A percentile compares a stretch with the other conserved stretches of the same genome.
phyloP scores from a whole-genome alignment of 2,113 vertebrate genomes.

The Peromyscus leucopus region DNA sequence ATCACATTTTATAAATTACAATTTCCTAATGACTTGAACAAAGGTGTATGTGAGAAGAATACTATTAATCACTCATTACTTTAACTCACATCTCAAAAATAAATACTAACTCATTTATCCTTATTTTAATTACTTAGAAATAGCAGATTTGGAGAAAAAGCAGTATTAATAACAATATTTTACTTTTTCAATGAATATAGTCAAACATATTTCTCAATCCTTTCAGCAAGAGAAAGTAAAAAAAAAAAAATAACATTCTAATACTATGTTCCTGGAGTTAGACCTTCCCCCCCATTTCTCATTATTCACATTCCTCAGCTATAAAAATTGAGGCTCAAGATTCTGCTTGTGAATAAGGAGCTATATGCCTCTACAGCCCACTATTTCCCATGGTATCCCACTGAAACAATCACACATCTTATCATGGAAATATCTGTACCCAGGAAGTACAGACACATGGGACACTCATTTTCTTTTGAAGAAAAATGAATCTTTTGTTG shows the following conservation, averaged over 20 bases:
- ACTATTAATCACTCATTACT: not conserved
- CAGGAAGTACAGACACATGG: not conserved
- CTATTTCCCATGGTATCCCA: not conserved
- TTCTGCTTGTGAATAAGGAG: not conserved
- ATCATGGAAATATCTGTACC: not conserved
- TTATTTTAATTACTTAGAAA: not conserved
- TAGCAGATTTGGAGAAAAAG: not conserved
- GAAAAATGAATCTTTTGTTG: not conserved
- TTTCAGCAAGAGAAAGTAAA: not conserved
- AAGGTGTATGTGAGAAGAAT: not conserved
- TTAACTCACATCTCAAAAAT: not conserved
- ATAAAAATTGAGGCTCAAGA: not conserved
- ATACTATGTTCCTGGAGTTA: not conserved
- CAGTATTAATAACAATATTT: not conserved
- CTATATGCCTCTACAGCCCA: not conserved
- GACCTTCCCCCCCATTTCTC: not conserved
- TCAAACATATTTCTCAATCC: not conserved
- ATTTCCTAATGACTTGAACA: not conserved
- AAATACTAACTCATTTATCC: not conserved
- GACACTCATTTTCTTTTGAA: not conserved
- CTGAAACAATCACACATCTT: not conserved
- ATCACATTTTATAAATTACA: not conserved
- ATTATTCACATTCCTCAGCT: not conserved
- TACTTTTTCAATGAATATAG: not conserved
- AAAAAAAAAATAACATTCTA: not conserved